Evolutionary conservation across 2,888 invertebrate genomes (phyloP), one percentile per base, ranked within the genome.

Genomic region (Gryllus longicercus): DNA sequence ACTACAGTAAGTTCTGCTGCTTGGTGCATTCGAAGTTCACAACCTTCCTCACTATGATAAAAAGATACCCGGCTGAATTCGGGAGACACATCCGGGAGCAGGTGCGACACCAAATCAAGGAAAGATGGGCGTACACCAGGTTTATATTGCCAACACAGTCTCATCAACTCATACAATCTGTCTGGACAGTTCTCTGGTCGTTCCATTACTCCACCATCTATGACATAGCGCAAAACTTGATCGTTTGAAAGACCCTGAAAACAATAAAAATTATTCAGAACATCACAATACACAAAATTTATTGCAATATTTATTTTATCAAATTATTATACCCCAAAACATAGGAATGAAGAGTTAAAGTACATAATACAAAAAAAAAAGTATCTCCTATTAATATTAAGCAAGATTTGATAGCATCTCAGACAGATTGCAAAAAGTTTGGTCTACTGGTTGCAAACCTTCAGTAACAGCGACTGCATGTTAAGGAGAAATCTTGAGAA

Each of bases 181-280:
- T 96, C 95, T 2, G 98, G 98, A 87, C 99, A 99, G 87, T 96
- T 95, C 87, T 96, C 96, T 0, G 99, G 99, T 82, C 94, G 92
- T 87, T 96, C 96, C 96, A 99, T 97, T 77, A 96, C 94, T 80
- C 96, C 95, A 79, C 96, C 96, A 84, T 95, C 95, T 83, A 95
- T 94, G 81, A 98, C 96, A 88, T 95, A 96, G 21, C 94, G 91
- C 23, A 88, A 85, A 75, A 91, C 97, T 89, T 98, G 96, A 88
- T 98, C 97, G 88, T 98, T 98, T 16, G 95, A 93, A 83, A 95
- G 88, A 14, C 96, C 96, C 91, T 94, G 63, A 63, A 63, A 63
- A 3, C 14, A 63, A 63, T 4, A 63, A 63, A 16, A 63, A 63
- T 63, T 63, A 16, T 16, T 63, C 18, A 63, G 18, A 14, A 63